Percentiles rank a stretch among this genome's conserved stretches.
phyloP scores from a whole-genome alignment of 2,113 vertebrate species.

The Cyphomyrus plagiostoma region DNA sequence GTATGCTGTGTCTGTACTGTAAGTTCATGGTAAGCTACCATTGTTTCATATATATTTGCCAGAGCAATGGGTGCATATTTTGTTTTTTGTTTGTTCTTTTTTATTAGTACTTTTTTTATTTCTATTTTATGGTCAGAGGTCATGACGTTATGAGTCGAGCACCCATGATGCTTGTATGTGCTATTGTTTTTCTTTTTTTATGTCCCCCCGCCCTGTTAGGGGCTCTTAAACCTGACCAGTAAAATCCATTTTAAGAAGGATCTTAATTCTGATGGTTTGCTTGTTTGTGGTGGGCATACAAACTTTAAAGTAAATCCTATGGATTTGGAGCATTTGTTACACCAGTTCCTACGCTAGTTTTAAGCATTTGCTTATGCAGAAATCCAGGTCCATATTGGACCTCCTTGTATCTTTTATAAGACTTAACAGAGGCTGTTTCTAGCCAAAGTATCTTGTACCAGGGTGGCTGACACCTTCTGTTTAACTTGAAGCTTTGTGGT shows the following conservation, averaged over 20 bases:
- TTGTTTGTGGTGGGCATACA: not conserved
- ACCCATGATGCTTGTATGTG: not conserved
- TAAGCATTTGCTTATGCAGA: conserved; percentile 55
- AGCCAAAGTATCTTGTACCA: conserved; percentile 1
- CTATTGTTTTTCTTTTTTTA: not conserved
- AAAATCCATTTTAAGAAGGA: conserved; percentile 2
- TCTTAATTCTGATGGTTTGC: conserved; percentile 13
- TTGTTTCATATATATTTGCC: not conserved
- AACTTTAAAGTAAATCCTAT: conserved; percentile 64
- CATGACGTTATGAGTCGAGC: not conserved
- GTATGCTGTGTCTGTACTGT: not conserved
- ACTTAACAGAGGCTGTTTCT: too few relatives aligned
- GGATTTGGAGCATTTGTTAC: conserved; percentile 74
- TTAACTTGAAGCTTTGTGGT: not conserved
- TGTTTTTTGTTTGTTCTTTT: not conserved
- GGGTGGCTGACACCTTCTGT: not conserved
- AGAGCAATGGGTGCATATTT: not conserved
- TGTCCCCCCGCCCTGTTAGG: not conserved
- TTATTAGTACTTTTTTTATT: not conserved
- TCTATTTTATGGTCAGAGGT: not conserved
- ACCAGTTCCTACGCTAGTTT: conserved; percentile 8
- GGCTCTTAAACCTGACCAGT: not conserved
- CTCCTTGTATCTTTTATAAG: conserved; percentile 62
- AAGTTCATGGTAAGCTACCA: not conserved
- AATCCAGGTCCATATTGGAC: conserved; percentile 83